A percentile compares a stretch with the other conserved stretches of the same genome.
Conservation (phyloP, 2,797 vertebrate species). For the Enoplosus armatus region DNA sequence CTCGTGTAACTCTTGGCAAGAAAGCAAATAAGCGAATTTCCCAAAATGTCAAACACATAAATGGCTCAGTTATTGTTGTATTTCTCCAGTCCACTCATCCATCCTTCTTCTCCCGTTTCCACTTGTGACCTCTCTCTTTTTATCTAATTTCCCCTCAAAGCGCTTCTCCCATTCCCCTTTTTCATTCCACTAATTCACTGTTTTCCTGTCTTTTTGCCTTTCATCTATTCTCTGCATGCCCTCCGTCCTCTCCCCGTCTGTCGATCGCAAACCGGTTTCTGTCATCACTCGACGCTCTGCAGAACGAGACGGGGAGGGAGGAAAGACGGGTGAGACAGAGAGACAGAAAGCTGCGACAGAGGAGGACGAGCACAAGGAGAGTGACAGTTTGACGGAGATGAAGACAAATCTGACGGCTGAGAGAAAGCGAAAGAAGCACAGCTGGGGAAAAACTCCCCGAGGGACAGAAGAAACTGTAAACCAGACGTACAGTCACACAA, state of each 20-base stretch:
- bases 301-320: constrained; percentile 7
- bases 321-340: background rate
- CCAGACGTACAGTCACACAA: constrained; percentile 2
- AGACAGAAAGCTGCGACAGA: constrained; percentile 2
- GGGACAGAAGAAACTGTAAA: background rate
- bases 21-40: background rate
- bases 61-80: background rate
- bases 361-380: constrained; percentile 19
- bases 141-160: background rate
- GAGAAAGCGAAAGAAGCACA: background rate
- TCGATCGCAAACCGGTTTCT: constrained; percentile 29
- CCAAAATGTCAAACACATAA: background rate
- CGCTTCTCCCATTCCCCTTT: constrained; percentile 1
- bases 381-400: constrained; percentile 22
- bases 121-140: constrained; percentile 2
- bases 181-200: background rate
- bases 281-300: constrained; percentile 52
- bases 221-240: constrained; percentile 24
- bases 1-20: background rate
- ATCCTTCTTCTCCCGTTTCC: background rate
- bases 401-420: constrained; percentile 26
- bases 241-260: constrained; percentile 13
- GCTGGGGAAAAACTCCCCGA: background rate
- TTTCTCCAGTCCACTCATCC: background rate
- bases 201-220: background rate